Evolutionary conservation across 2,113 vertebrate species (phyloP), one percentile per base, ranked within the genome.

Genomic region (Dryoscopus gambensis): DNA sequence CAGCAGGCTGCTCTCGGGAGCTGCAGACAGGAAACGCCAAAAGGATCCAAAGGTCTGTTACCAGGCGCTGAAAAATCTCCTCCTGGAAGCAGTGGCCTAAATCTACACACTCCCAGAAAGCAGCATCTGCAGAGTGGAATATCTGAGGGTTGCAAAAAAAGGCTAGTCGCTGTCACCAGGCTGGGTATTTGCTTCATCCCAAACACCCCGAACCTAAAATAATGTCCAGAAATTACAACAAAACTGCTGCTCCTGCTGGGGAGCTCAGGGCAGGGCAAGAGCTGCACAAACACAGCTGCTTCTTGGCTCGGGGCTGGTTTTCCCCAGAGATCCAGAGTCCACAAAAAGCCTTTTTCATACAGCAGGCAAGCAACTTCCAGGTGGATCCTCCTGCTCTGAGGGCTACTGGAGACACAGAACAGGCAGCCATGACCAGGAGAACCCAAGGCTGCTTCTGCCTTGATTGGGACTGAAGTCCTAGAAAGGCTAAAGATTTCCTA

Each of bases 41-140:
- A 84, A 95, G 89, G 93, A 96, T 94, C 94, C 95, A 89, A 94
- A 94, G 93, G 89, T 87, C 94, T 94, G 94, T 94, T 96, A 96
- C 91, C 96, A 95, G 89, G 95, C 84, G 1, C 64, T 69, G 82
- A 67, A 35, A 90, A 56, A 64, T 15, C 80, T 77, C 83, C 39
- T 52, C 49, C 46, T 82, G 81, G 87, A 96, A 92, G 95, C 46
- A 6, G 11, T 50, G 70, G 84, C 84, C 91, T 93, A 27, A 53
- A 95, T 73, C 40, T 47, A 56, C 24, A 64, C 77, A 20, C 30
- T 73, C 74, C 31, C 70, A 79, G 89, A 75, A 81, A 92, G 76
- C 15, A 7, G 80, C 64, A 53, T 56, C 95, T 87, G 86, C 86
- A 4, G 64, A 40, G 46, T 6, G 35, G n/a, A 25, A 2, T 24